A percentile compares a stretch with the other conserved stretches of the same genome.
These are phyloP conservation scores for Micronycteris hirsuta DNA, from an alignment of 2,113 vertebrate genomes.

Conservation along the genomic window DNA sequence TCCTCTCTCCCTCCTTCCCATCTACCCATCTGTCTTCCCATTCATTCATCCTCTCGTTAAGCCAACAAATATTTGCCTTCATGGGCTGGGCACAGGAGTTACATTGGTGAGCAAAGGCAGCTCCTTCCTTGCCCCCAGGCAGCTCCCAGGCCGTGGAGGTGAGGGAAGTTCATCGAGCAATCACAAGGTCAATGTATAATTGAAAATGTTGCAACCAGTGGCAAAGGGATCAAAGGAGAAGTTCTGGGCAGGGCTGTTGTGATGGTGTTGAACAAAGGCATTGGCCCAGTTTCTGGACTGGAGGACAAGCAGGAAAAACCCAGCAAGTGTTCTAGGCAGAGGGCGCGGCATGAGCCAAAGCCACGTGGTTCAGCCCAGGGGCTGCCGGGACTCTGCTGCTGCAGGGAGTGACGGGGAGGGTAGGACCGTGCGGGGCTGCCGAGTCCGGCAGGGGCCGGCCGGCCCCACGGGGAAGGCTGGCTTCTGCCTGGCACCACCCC, in stretches of 20 bases:
- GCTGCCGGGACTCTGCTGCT: background rate
- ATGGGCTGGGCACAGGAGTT: background rate
- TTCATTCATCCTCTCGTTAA: background rate
- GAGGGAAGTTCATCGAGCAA: background rate
- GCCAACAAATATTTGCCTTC: background rate
- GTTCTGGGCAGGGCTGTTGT: background rate
- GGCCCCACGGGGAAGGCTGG: background rate
- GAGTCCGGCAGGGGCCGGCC: background rate
- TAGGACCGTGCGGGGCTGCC: accelerated
- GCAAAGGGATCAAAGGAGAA: background rate
- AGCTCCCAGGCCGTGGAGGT: background rate
- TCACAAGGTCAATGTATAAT: background rate
- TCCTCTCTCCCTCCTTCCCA: background rate
- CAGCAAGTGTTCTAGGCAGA: background rate
- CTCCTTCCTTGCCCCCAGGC: background rate
- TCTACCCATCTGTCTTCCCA: too few relatives aligned
- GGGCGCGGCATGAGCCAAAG: background rate
- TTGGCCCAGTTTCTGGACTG: background rate
- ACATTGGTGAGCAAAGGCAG: background rate
- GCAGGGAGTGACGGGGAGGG: background rate
- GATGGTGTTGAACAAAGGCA: background rate
- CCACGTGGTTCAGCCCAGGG: background rate
- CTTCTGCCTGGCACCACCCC: background rate
- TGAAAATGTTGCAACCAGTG: background rate
- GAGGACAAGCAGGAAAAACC: background rate